A percentile compares a stretch with the other conserved stretches of the same genome.
These are phyloP conservation scores for Candoia aspera DNA, from an alignment of 2,113 vertebrate species.

Conservation along the genomic window DNA sequence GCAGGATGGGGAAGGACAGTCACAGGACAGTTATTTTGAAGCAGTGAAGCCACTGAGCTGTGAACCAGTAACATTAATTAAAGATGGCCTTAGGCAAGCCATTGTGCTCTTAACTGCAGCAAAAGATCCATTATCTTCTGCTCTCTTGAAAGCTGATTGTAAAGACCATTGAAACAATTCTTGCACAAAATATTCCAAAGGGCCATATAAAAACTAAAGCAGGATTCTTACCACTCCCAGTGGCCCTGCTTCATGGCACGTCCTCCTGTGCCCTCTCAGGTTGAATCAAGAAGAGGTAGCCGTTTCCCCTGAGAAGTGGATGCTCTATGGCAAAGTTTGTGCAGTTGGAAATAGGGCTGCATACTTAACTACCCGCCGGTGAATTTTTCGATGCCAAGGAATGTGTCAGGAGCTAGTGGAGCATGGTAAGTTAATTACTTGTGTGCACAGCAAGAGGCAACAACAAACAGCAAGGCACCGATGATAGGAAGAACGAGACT, in stretches of 20 bases:
- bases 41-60: not conserved
- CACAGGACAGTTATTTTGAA: not conserved
- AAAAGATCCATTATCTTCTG: not conserved
- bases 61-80: not conserved
- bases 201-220: not conserved
- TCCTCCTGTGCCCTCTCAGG: not conserved
- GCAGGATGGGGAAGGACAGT: not conserved
- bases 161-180: not conserved
- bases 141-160: not conserved
- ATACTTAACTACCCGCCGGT: conserved; percentile 70
- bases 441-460: conserved; percentile 66
- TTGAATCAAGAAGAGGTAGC: conserved; percentile 5
- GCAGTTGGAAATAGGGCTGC: conserved; percentile 65
- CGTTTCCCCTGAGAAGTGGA: not conserved
- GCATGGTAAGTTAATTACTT: conserved; percentile 74
- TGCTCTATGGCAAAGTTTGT: conserved; percentile 58
- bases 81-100: not conserved
- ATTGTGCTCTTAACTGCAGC: not conserved
- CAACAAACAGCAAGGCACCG: conserved; percentile 64
- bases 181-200: not conserved
- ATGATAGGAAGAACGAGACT: conserved; percentile 61
- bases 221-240: not conserved
- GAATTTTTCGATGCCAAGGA: conserved; percentile 62
- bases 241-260: not conserved
- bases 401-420: conserved; percentile 65